Evolutionary conservation across 2,888 invertebrate species (phyloP).

Genomic region (Oeneis ivallda): DNA sequence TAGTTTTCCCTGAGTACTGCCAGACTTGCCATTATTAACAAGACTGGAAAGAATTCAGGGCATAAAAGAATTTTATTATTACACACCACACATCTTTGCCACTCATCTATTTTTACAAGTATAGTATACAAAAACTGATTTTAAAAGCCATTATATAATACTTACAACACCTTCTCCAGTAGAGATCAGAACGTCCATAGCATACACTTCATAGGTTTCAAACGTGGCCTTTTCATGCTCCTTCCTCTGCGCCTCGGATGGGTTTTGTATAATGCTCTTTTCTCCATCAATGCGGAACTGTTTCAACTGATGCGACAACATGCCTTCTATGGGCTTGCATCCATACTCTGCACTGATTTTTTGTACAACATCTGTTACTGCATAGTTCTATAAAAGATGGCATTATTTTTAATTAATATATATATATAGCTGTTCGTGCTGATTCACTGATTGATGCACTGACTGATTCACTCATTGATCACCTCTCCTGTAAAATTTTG

Average conservation of each 20-base stretch:
- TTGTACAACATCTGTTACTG: constrained; percentile 95
- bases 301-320: constrained; percentile 97
- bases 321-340: constrained; percentile 98
- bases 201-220: constrained; percentile 98
- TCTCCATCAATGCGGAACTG: constrained; percentile 98
- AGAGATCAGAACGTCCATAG: constrained; percentile 98
- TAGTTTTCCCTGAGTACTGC: constrained; percentile 46
- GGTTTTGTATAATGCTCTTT: constrained; percentile 91
- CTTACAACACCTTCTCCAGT: constrained; percentile 95
- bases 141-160: constrained; percentile 14
- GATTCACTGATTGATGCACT: too few species aligned
- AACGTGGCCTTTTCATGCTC: constrained; percentile 98
- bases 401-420: background rate
- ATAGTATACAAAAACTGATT: too few species aligned
- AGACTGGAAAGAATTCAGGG: constrained; percentile 50
- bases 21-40: constrained; percentile 35
- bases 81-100: too few species aligned
- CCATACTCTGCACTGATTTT: constrained; percentile 96
- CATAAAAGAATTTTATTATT: too few species aligned
- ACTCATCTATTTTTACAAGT: too few species aligned
- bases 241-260: constrained; percentile 97
- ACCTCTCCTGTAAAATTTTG: too few species aligned
- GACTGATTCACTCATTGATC: too few species aligned
- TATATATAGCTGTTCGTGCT: too few species aligned
- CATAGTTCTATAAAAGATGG: constrained; percentile 85